Evolutionary conservation across 2,888 invertebrate genomes (phyloP), one percentile per base, ranked within the genome.

Genomic region (Belgica antarctica): DNA sequence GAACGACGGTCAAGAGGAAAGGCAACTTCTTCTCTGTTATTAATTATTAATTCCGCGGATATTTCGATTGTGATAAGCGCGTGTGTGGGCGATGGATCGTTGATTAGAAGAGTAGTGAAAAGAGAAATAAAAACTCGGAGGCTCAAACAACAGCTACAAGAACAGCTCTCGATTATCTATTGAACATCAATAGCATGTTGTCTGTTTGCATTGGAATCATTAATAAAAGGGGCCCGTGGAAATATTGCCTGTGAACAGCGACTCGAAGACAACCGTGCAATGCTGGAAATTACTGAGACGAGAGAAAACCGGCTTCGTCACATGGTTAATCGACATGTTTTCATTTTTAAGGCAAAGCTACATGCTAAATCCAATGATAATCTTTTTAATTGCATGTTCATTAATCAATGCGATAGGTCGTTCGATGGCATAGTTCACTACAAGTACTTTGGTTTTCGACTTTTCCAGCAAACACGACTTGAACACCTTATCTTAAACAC

Each of bases 151-250:
- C n/a, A n/a, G 27, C 62, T 19, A 41, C 41, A 41, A 12, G 41
- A 52, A 52, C n/a, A 22, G 8, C 52, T 52, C 19, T 63, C 62
- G 22, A n/a, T 61, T 63, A 63, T 63, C 63, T 52, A 52, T 22
- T 36, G 41, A 22, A 63, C 63, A 63, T 41, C 63, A 63, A 63
- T 63, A 52, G 63, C 28, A 62, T 62, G 62, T 62, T 62, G 62
- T 62, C 12, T 25, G 31, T 62, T 62, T 62, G 28, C 36, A 31
- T 41, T 63, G 5, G 17, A 63, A 63, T 31, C 63, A 63, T 41
- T 63, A 63, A 41, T 63, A 52, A 52, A 22, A 52, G 52, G 12
- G 22, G 8, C 52, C 17, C 52, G 12, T 52, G 52, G 22, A 52
- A 19, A 52, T 52, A 22, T 22, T 52, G 34, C n/a, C n/a, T n/a